Evolutionary conservation across 2,113 vertebrate genomes (phyloP), one percentile per base, ranked within the genome.

Genomic region (Arvicanthis niloticus): DNA sequence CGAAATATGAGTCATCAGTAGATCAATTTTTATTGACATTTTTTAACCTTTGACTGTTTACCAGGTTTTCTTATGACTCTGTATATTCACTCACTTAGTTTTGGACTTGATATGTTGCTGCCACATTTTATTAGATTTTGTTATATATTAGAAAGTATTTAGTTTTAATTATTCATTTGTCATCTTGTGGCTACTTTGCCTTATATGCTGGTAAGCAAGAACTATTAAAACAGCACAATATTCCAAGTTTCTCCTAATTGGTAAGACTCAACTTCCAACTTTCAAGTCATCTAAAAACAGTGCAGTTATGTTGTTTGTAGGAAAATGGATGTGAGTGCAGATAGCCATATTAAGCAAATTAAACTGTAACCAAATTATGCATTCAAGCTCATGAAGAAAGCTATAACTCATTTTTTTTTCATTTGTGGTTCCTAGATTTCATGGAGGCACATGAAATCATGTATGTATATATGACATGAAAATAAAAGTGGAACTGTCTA

Each of bases 91-190:
- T 62, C 45, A 75, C 37, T 87, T 88, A 51, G 68, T 51, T 62
- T 48, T 86, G 11, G 80, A 45, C 16, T 70, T 9, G 15, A 81
- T 68, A 80, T 94, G 7, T 72, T 88, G 24, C 51, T 86, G 51
- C 34, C 53, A 92, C 53, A 73, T 92, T 75, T 94, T 78, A 88
- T 94, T 65, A 89, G 3, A 81, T 48, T 56, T 40, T 73, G 37
- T 78, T 84, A 31, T 62, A 60, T 53, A 51, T n/a, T 89, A 37
- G 7, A 93, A 85, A 68, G 1, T 62, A 4, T 93, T 88, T 21
- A 88, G 37, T 88, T 80, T 89, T 86, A 80, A 93, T 89, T 86
- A 60, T 15, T 91, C 12, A 7, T 16, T 22, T 51, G 45, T 84
- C 58, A 53, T 75, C 77, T 81, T 93, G 10, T 80, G 37, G 84